Conservation (phyloP, 1,140 invertebrate genomes). For the Panagrolaimus sp. region DNA sequence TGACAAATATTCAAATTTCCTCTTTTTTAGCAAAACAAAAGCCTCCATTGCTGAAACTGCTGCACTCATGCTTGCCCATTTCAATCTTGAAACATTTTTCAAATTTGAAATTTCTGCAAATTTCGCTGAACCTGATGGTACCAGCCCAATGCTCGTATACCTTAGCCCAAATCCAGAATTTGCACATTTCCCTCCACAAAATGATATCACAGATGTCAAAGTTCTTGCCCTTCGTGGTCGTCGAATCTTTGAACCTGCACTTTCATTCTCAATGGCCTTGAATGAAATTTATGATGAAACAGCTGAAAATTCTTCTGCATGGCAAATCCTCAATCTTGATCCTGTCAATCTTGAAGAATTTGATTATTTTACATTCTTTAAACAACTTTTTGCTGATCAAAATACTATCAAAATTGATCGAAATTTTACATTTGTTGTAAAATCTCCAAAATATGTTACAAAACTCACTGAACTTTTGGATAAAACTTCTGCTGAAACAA, state of each 20-base stretch:
- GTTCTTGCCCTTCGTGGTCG: not conserved
- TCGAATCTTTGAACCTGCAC: not conserved
- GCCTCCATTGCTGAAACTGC: not conserved
- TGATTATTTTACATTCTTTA: not conserved
- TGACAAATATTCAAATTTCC: not conserved
- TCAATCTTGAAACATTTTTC: slow-evolving; percentile 13
- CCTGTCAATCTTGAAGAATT: not conserved
- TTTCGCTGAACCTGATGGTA: not conserved
- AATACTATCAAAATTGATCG: not conserved
- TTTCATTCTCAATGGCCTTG: not conserved
- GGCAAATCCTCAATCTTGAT: not conserved
- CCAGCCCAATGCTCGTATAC: not conserved
- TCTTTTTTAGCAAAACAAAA: not conserved
- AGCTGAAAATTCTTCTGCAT: not conserved
- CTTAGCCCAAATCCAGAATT: not conserved
- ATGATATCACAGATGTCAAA: not conserved
- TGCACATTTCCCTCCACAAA: not conserved
- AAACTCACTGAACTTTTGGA: not conserved
- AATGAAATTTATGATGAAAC: not conserved
- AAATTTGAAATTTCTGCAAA: not conserved
- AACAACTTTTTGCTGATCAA: not conserved
- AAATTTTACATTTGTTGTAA: not conserved
- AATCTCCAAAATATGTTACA: not conserved
- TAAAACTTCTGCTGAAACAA: not conserved
- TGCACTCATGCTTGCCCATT: not conserved